phyloP scores from a whole-genome alignment of 2,888 invertebrate genomes.

The Epirrhoe tristata region DNA sequence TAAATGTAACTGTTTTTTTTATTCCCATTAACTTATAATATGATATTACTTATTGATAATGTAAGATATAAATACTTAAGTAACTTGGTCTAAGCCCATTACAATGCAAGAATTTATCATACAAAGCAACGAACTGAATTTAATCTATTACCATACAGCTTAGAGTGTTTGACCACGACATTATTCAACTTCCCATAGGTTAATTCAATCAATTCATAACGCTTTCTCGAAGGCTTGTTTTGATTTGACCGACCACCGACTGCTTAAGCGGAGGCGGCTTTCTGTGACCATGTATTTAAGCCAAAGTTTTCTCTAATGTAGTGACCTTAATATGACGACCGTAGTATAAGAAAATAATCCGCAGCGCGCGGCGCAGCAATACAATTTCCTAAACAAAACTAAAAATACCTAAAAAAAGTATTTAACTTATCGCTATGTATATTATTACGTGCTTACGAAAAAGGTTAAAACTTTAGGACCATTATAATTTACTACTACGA shows the following conservation, averaged over 20 bases:
- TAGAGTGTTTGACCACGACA: slow-evolving; percentile 16
- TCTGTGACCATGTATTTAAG: slow-evolving; percentile 51
- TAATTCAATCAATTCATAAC: slow-evolving; percentile 39
- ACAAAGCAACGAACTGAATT: slow-evolving; percentile 6
- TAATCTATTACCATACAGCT: slow-evolving; percentile 21
- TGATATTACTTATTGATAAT: background rate
- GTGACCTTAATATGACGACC: background rate
- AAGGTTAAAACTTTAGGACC: too few species aligned
- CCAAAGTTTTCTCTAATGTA: background rate
- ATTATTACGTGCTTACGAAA: too few species aligned
- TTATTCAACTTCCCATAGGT: slow-evolving; percentile 40
- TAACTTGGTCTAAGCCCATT: background rate
- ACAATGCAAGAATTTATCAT: slow-evolving; percentile 9
- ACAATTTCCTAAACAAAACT: too few species aligned
- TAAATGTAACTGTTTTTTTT: background rate
- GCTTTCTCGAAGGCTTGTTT: slow-evolving; percentile 47
- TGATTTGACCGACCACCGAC: slow-evolving; percentile 52
- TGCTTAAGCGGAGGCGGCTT: slow-evolving; percentile 29
- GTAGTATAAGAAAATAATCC: too few species aligned
- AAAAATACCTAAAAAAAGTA: too few species aligned
- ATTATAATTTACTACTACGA: too few species aligned
- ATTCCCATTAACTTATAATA: background rate
- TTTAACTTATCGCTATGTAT: too few species aligned
- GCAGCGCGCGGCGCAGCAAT: too few species aligned
- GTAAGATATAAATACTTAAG: background rate